Percentiles rank a stretch among this genome's conserved stretches.
Conservation (phyloP, 2,113 vertebrate genomes). For the Solea solea region DNA sequence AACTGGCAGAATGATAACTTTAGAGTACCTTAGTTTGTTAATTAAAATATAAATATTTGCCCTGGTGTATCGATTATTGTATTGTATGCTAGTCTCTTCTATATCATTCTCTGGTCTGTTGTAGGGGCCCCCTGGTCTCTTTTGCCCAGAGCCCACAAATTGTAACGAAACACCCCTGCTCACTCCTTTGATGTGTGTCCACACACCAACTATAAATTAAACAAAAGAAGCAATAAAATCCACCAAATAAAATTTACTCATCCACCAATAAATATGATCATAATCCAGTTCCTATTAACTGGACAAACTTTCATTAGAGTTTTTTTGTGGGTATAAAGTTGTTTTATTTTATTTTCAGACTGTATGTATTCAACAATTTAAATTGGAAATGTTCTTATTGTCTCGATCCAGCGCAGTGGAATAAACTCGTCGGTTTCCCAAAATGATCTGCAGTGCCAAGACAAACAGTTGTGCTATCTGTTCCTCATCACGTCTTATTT, state of each 20-base stretch:
- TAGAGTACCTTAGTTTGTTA: too few relatives aligned
- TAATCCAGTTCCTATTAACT: neutral
- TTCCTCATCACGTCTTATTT: conserved; percentile 44
- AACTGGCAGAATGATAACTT: too few relatives aligned
- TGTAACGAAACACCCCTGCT: too few relatives aligned
- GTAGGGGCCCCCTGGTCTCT: too few relatives aligned
- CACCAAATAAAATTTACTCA: neutral
- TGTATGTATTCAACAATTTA: neutral
- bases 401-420: conserved; percentile 22
- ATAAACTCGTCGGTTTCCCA: conserved; percentile 50
- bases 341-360: neutral
- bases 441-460: conserved; percentile 26
- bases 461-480: conserved; percentile 41
- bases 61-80: too few relatives aligned
- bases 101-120: too few relatives aligned
- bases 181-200: too few relatives aligned
- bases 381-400: conserved; percentile 31
- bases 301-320: neutral
- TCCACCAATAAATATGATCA: neutral
- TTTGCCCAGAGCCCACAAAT: too few relatives aligned
- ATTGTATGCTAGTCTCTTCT: too few relatives aligned
- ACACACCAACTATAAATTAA: neutral
- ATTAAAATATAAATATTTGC: too few relatives aligned
- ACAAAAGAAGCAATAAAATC: neutral
- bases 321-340: neutral